Evolutionary conservation across 2,888 invertebrate genomes (phyloP).

Genomic region (Macaria liturata): DNA sequence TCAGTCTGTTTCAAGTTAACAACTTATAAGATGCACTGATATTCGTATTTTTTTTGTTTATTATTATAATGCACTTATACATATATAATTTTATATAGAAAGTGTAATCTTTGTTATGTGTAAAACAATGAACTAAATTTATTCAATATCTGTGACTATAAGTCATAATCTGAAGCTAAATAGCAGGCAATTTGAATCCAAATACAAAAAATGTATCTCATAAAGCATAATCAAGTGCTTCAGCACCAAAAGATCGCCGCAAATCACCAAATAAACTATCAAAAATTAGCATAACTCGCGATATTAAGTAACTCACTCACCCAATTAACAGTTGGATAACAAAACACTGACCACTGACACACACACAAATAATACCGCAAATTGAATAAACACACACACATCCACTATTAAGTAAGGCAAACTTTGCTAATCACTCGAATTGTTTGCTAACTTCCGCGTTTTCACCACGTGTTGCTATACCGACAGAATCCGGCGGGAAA

Average conservation of each 20-base stretch:
- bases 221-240: too few species aligned
- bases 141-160: too few species aligned
- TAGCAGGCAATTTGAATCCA: slow-evolving; percentile 4
- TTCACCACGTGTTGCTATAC: slow-evolving; percentile 66
- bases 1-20: too few species aligned
- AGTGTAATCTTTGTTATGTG: too few species aligned
- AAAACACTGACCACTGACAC: slow-evolving; percentile 45
- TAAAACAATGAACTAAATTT: too few species aligned
- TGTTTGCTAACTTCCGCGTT: slow-evolving; percentile 55
- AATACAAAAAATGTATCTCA: slow-evolving; percentile 1
- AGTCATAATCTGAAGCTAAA: too few species aligned
- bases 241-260: too few species aligned
- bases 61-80: too few species aligned
- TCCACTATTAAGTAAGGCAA: slow-evolving; percentile 42
- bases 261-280: slow-evolving; percentile 10
- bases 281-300: slow-evolving; percentile 20
- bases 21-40: too few species aligned
- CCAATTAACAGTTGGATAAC: slow-evolving; percentile 39
- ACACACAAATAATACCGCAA: slow-evolving; percentile 38
- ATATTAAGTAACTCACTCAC: slow-evolving; percentile 34
- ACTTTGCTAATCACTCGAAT: slow-evolving; percentile 59
- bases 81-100: too few species aligned
- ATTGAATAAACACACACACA: slow-evolving; percentile 50
- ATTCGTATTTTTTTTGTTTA: too few species aligned
- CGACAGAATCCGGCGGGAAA: slow-evolving; percentile 26